Base-by-base conservation (phyloP, 2,113 vertebrate species). In the Procavia capensis region DNA sequence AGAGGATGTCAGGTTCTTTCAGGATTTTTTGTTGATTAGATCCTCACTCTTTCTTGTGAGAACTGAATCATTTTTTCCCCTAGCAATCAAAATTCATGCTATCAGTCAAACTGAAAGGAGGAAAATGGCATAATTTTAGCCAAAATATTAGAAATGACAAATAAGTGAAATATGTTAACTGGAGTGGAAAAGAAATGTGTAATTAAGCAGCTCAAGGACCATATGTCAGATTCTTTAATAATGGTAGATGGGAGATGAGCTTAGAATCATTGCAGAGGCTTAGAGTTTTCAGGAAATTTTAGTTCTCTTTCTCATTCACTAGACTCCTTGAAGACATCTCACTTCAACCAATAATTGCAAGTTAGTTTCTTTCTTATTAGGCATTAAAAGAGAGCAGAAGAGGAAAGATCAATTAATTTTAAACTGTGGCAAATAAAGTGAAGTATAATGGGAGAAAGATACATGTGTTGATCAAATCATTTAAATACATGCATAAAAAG, bases 111-210 rank as follows among this genome's bases (percentile, higher is more conserved):
- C 34, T 16, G 10, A 97, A 98, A 97, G 96, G 93, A 96, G 88
- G 81, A 97, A 97, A 98, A 97, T 98, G 97, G 82, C 85, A 95
- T 97, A 97, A 97, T 97, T 98, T 95, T 94, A 96, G 91, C 91
- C 97, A 98, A 98, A 96, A 97, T 97, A 97, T 97, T 95, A 95
- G 94, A 98, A 98, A 98, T 94, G 94, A 98, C 96, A 98, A 98
- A 98, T 98, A 98, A 97, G 85, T 98, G 96, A 97, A 98, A 98
- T 98, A 97, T 95, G 90, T 96, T 98, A 96, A 97, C 94, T 96
- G 96, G 92, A 95, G 96, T 98, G 84, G 96, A 98, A 98, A 98
- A 96, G 59, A 97, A 98, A 97, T 96, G 86, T 98, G 96, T 97
- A 98, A 98, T 97, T 98, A 97, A 97, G 96, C 95, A 97, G 79